These are phyloP conservation scores for Cepphus grylle DNA, from an alignment of 2,113 vertebrate species.

Conservation along the genomic window DNA sequence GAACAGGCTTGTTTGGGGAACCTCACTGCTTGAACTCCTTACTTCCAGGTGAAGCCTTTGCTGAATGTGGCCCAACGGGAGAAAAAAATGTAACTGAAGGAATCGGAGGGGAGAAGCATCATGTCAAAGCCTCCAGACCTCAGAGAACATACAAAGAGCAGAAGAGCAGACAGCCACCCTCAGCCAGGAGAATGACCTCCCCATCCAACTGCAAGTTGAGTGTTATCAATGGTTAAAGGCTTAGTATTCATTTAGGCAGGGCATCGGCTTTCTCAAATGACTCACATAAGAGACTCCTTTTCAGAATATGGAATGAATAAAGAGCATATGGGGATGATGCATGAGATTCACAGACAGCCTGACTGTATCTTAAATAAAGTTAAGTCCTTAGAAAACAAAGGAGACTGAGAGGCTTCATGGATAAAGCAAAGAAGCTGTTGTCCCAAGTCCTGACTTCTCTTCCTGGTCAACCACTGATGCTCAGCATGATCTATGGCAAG, in stretches of 20 bases:
- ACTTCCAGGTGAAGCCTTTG: conserved; percentile 36
- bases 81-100: conserved; percentile 50
- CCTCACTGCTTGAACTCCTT: neutral
- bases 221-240: neutral
- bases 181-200: conserved; percentile 45
- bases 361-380: neutral
- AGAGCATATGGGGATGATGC: neutral
- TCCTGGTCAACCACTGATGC: neutral
- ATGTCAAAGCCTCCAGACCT: conserved; percentile 17
- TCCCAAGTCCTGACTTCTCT: neutral
- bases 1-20: neutral
- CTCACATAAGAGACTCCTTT: neutral
- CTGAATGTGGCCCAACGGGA: conserved; percentile 24
- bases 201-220: conserved; percentile 33
- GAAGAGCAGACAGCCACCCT: conserved; percentile 22
- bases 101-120: conserved; percentile 18
- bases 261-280: neutral
- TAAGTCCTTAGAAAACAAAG: neutral
- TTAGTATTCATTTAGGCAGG: neutral
- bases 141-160: neutral
- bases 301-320: neutral
- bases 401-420: neutral
- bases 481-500: neutral
- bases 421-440: neutral
- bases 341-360: neutral